Conservation (phyloP, 2,888 invertebrate species). For the Ecdyonurus torrentis region DNA sequence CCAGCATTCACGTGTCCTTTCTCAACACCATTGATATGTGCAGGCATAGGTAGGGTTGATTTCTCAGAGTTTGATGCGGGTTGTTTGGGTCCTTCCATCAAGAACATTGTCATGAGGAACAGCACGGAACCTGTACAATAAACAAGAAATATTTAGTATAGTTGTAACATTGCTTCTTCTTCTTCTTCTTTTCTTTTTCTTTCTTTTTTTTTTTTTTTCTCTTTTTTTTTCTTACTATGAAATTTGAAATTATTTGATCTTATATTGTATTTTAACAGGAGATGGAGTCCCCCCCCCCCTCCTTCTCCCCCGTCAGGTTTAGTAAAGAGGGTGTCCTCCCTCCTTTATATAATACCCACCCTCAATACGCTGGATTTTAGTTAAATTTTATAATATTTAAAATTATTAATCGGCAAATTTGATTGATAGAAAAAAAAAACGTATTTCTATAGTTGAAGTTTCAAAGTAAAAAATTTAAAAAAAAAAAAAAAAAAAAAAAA, state of each 20-base stretch:
- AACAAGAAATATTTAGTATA: not conserved
- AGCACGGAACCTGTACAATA: conserved; percentile 51
- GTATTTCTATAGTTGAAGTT: not conserved
- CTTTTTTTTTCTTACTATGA: no score
- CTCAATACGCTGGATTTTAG: no score
- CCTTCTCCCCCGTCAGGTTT: no score
- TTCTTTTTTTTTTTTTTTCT: no score
- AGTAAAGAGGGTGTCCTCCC: no score
- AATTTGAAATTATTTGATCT: no score
- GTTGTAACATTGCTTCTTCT: no score
- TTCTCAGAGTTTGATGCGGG: not conserved
- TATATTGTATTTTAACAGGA: no score
- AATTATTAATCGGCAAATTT: not conserved
- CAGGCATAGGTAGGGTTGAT: not conserved
- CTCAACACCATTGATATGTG: not conserved
- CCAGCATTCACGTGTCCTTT: not conserved
- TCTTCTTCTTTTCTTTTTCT: no score
- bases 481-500: not conserved
- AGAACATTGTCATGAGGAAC: conserved; percentile 63
- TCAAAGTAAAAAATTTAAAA: not conserved
- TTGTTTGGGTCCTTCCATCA: conserved; percentile 38
- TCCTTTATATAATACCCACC: no score
- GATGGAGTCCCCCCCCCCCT: no score
- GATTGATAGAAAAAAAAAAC: not conserved
- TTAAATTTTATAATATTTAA: not conserved